Evolutionary conservation across 2,113 vertebrate species (phyloP).

Genomic region (Setophaga petechia): DNA sequence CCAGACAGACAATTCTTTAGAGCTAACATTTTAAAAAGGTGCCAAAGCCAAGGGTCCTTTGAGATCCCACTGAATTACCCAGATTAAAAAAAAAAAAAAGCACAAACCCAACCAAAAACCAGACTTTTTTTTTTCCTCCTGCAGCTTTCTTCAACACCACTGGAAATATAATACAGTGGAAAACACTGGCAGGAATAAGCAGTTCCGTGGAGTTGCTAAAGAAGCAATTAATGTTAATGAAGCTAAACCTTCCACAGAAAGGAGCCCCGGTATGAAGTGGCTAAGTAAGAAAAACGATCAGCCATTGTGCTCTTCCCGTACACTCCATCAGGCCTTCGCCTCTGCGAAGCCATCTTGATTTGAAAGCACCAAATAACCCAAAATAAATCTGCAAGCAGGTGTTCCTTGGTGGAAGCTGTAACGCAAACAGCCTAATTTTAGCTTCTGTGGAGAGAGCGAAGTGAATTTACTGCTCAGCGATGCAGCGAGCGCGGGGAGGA

Average conservation of each 20-base stretch:
- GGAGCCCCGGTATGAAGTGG: slow-evolving; percentile 59
- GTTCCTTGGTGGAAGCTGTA: slow-evolving; percentile 80
- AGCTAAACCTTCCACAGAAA: slow-evolving; percentile 66
- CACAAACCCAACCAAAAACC: neutral
- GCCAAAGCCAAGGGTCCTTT: slow-evolving; percentile 46
- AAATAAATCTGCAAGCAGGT: slow-evolving; percentile 81
- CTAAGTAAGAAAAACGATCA: slow-evolving; percentile 75
- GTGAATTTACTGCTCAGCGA: slow-evolving; percentile 83
- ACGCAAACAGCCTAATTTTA: slow-evolving; percentile 84
- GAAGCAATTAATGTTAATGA: slow-evolving; percentile 78
- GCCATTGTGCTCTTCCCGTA: slow-evolving; percentile 52
- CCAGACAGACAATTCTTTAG: slow-evolving; percentile 70
- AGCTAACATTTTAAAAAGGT: slow-evolving; percentile 68
- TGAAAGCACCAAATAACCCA: slow-evolving; percentile 74
- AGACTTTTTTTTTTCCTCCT: neutral
- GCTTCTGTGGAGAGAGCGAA: slow-evolving; percentile 71
- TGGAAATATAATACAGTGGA: slow-evolving; percentile 55
- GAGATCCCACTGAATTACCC: slow-evolving; percentile 59
- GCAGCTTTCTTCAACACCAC: neutral
- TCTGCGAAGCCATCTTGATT: slow-evolving; percentile 71
- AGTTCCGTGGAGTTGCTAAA: slow-evolving; percentile 70
- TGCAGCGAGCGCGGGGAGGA: slow-evolving; percentile 76
- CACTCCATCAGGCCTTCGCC: slow-evolving; percentile 68
- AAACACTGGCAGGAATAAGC: slow-evolving; percentile 72
- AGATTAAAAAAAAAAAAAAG: neutral